A percentile compares a stretch with the other conserved stretches of the same genome.
Conservation (phyloP, 2,888 invertebrate genomes). For the Apamea epomidion region DNA sequence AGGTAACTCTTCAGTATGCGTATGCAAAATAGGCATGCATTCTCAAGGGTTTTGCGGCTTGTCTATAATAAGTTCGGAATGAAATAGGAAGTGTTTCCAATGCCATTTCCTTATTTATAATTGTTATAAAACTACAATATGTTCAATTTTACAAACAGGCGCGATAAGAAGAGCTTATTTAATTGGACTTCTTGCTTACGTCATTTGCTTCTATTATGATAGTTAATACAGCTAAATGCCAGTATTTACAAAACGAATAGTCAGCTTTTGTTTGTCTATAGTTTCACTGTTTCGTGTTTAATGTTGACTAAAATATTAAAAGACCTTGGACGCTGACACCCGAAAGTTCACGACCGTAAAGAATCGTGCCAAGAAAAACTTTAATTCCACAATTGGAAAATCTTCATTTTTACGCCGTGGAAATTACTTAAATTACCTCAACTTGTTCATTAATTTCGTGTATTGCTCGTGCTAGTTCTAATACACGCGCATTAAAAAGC, state of each 20-base stretch:
- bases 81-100: not conserved
- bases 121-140: slow-evolving; percentile 1
- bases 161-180: slow-evolving; percentile 22
- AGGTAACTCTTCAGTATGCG: not conserved
- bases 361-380: slow-evolving; percentile 29
- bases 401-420: not conserved
- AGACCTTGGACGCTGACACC: slow-evolving; percentile 35
- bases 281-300: slow-evolving; percentile 14
- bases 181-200: slow-evolving; percentile 28
- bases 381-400: slow-evolving; percentile 14
- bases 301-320: slow-evolving; percentile 25
- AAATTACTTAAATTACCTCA: slow-evolving; percentile 10
- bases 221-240: not conserved
- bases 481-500: slow-evolving; percentile 13
- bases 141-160: not conserved
- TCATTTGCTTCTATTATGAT: slow-evolving; percentile 8
- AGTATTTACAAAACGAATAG: slow-evolving; percentile 2
- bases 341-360: slow-evolving; percentile 29
- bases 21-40: not conserved
- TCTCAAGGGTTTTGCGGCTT: not conserved
- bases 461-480: slow-evolving; percentile 8
- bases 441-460: slow-evolving; percentile 13
- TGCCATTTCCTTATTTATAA: not conserved
- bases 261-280: not conserved
- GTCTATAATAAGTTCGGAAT: not conserved